Base-by-base conservation (phyloP, 2,888 invertebrate species). In the Agrochola litura region DNA sequence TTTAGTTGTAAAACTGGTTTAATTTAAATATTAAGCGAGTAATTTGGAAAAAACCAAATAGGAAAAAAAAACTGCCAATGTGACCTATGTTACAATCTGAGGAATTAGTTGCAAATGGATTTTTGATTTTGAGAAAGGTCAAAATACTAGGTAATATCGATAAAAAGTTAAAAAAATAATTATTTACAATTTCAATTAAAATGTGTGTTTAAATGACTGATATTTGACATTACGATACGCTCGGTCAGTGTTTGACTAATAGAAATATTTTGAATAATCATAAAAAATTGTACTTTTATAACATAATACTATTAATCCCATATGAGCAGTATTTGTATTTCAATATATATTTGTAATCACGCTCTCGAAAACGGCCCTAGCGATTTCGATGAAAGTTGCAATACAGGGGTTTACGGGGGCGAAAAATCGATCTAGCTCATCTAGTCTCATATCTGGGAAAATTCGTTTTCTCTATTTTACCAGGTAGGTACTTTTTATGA, bases 1-100 rank as follows among this genome's bases (percentile, higher is more conserved):
- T 30, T 6, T 22, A 6, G 49, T 14, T 46, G 43, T 14, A 6
- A 37, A 61, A 72, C 80, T 37, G 43, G 60, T 77, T 52, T 37
- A 43, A 52, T 70, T 0, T 22, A 43, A 77, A 77, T 14, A 60
- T 5, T 68, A 77, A 79, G 52, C 10, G 10, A 65, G 54, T 43
- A 41, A 46, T 19, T 25, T 22, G n/a, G 19, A 63, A 22, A 46
- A 19, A 30, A 25, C 25, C 4, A 52, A 19, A 6, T 1, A 22
- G 8, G 52, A 63, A 65, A 66, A 63, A 65, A 66, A 49, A 43
- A 3, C 70, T 8, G 10, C 1, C 1, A 30, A 70, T 52, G 19
- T 60, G 49, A 79, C 58, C n/a, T 49, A 49, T 30, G 58, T 41
- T 41, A 22, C 9, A 43, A 52, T 43, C 6, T 43, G 1, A 16